Evolutionary conservation across 2,113 vertebrate species (phyloP).

Genomic region (Ceyx melanurus): DNA sequence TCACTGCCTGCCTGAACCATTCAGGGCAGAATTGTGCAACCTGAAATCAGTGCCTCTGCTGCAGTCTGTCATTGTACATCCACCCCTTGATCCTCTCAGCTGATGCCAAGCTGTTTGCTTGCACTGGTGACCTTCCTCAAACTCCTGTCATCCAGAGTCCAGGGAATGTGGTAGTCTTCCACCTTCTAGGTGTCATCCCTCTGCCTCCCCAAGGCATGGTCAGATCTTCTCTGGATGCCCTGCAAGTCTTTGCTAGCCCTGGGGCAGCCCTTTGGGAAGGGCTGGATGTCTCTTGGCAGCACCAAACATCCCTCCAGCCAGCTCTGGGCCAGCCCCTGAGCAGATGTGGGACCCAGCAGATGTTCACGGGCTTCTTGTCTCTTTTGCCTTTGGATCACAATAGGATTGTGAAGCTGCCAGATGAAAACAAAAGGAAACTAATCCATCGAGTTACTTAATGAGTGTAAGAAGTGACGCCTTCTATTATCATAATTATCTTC

Average conservation of each 20-base stretch:
- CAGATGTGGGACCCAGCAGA: fast-evolving
- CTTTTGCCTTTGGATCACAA: not conserved
- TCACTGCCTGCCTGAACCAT: not conserved
- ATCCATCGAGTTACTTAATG: not conserved
- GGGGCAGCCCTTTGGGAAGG: not conserved
- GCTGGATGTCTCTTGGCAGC: not conserved
- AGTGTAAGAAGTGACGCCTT: not conserved
- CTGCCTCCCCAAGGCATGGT: not conserved
- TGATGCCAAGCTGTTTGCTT: not conserved
- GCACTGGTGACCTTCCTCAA: not conserved
- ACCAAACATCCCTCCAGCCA: not conserved
- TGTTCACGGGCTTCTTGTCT: not conserved
- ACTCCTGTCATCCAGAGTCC: not conserved
- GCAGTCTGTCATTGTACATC: fast-evolving
- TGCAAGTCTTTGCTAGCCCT: not conserved
- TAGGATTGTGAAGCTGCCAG: not conserved
- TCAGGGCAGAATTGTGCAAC: not conserved
- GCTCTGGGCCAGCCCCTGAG: not conserved
- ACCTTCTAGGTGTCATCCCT: not conserved
- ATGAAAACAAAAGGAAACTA: not conserved
- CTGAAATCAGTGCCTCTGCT: not conserved
- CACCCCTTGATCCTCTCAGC: not conserved
- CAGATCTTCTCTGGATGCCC: not conserved
- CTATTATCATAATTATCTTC: not conserved
- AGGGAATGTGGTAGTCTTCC: not conserved